Percentiles rank a stretch among this genome's conserved stretches.
These are phyloP conservation scores for Plecturocebus donacophilus DNA, from an alignment of 2,113 vertebrate genomes.

Conservation along the genomic window DNA sequence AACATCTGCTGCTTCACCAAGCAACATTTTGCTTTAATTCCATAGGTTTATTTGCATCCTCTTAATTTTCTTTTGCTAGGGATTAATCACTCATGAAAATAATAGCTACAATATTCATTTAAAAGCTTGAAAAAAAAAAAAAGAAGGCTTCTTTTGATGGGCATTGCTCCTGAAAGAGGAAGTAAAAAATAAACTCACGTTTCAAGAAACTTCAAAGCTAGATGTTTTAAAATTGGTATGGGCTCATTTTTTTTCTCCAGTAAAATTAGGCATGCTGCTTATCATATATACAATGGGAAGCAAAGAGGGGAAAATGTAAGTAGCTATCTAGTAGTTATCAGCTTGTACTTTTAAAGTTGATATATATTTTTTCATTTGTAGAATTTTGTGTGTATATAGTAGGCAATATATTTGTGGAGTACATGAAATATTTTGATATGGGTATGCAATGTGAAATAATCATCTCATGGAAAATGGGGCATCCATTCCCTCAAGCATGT, in stretches of 20 bases:
- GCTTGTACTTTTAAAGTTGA: background rate
- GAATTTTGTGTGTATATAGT: too few relatives aligned
- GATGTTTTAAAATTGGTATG: background rate
- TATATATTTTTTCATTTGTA: too few relatives aligned
- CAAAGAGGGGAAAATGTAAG: background rate
- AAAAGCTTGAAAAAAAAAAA: conserved; percentile 54
- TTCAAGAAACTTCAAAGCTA: background rate
- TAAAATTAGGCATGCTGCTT: background rate
- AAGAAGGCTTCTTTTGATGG: background rate
- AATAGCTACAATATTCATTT: conserved; percentile 74
- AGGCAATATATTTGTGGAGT: too few relatives aligned
- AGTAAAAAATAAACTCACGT: background rate
- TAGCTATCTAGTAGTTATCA: background rate
- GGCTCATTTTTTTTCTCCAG: background rate
- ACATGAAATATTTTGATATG: too few relatives aligned
- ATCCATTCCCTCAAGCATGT: too few relatives aligned
- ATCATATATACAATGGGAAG: background rate
- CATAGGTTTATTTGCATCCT: conserved; percentile 71
- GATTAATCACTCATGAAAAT: conserved; percentile 78
- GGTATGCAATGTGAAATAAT: too few relatives aligned
- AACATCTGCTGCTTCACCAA: conserved; percentile 78
- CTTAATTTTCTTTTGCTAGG: conserved; percentile 63
- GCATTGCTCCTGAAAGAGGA: conserved; percentile 48
- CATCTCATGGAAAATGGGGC: too few relatives aligned
- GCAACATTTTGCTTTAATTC: conserved; percentile 70